Conservation (phyloP, 1,140 invertebrate species). For the Batillaria attramentaria region DNA sequence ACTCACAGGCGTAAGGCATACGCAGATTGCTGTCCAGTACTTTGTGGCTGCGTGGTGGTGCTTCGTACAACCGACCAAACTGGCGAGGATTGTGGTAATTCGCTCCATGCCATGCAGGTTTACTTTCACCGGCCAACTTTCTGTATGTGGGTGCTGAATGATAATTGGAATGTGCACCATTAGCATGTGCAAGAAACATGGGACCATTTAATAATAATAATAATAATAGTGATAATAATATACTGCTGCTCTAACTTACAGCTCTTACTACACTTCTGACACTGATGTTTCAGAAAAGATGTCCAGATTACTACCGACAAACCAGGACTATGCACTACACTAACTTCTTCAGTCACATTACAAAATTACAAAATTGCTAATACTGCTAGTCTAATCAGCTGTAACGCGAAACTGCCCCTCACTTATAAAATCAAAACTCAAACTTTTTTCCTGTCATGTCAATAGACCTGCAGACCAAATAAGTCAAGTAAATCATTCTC, state of each 20-base stretch:
- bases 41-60: slow-evolving; percentile 4
- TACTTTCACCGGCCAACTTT: slow-evolving; percentile 11
- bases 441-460: too few species aligned
- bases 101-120: slow-evolving; percentile 2
- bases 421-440: too few species aligned
- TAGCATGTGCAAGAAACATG: background rate
- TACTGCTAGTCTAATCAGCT: background rate
- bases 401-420: too few species aligned
- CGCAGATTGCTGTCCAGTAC: slow-evolving; percentile 21
- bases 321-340: background rate
- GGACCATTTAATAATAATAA: background rate
- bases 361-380: background rate
- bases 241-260: background rate
- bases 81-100: slow-evolving; percentile 10
- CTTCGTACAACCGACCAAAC: slow-evolving; percentile 11
- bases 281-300: background rate
- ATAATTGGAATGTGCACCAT: background rate
- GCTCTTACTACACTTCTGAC: background rate
- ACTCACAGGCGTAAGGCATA: slow-evolving; percentile 9
- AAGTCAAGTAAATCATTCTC: too few species aligned
- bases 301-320: background rate
- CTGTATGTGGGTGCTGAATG: slow-evolving; percentile 9
- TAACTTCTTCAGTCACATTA: background rate
- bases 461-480: too few species aligned
- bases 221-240: background rate